Base-by-base conservation (phyloP, 2,797 vertebrate genomes). In the Dermochelys coriacea region DNA sequence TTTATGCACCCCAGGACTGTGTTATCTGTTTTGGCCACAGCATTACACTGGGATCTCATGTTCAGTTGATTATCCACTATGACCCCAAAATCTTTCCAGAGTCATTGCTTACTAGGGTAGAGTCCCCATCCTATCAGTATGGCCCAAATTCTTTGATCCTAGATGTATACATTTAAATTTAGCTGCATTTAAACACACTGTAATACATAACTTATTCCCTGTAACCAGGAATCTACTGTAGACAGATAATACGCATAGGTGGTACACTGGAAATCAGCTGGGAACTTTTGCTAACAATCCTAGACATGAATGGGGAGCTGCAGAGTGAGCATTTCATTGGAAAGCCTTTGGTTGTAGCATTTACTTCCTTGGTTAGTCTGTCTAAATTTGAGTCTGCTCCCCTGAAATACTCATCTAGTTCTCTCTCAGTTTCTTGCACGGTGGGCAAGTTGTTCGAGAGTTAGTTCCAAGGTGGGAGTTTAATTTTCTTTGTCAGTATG, bases 401-500 rank as follows among this genome's bases (percentile, higher is more conserved):
- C 61, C 8, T n/a, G 61, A 64, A 64, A 64, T 64, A 64, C 34
- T n/a, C 31, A 64, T n/a, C 61, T 64, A 64, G 34, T 61, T 41
- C 41, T 41, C 59, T 34, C 31, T n/a, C 1, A 4, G 31, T n/a
- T n/a, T 64, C 16, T n/a, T n/a, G 31, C 34, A 64, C 18, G 4
- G 34, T n/a, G 16, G 61, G 34, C 12, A 59, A 79, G 45, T 37
- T 0, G 41, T 47, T 55, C 27, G 14, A 47, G 11, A 5, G 12
- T 64, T 25, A 74, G 59, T 8, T 71, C 74, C 0, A 0, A 5
- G 45, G 41, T 49, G 25, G 45, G 27, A 19, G 12, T n/a, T 50
- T 57, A 52, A 5, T 21, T 54, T 85, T 23, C 15, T 49, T 59
- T 82, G 84, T 80, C 59, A 86, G 68, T 92, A 87, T 85, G 37